Base-by-base conservation (phyloP, 37 sponge, comb jelly and placozoan species). In the Cliona cf. orientalis region DNA sequence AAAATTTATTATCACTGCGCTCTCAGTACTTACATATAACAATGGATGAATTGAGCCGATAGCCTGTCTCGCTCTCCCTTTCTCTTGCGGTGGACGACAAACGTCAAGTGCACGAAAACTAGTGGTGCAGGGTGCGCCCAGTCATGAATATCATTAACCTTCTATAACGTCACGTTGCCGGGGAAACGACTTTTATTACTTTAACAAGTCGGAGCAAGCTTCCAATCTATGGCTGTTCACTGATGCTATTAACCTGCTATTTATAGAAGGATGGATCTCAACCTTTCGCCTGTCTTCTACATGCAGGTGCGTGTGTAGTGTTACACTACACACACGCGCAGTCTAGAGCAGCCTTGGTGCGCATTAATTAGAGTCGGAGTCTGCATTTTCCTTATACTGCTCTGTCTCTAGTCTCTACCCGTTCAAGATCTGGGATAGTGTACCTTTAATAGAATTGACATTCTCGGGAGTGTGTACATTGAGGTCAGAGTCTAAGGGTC, bases 201-300 rank as follows among this genome's bases (percentile, higher is more conserved):
- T 26, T 41, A 22, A 14, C 2, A 71, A 2, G 39, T 33, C 43
- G 28, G 69, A 41, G 28, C 42, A 22, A 14, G 28, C 42, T 33
- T 42, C 2, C 71, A 3, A 28, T 44, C n/a, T n/a, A n/a, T 1
- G 33, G 58, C 38, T 28, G 9, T 11, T 44, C n/a, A n/a, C n/a
- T n/a, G n/a, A n/a, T n/a, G n/a, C n/a, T n/a, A n/a, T n/a, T n/a
- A n/a, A n/a, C n/a, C n/a, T n/a, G n/a, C n/a, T n/a, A n/a, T n/a
- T n/a, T n/a, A n/a, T n/a, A n/a, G n/a, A 25, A 34, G 9, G 28
- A 83, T 84, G 84, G 90, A 89, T 34, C 45, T 89, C 2, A 45
- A 43, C 6, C 84, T 89, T 21, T 58, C n/a, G 19, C 90, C 84
- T 26, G 80, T 89, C 62, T 89, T 89, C 38, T 89, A 89, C 71